phyloP scores from a whole-genome alignment of 2,888 invertebrate genomes.

The Epiblema foenella region DNA sequence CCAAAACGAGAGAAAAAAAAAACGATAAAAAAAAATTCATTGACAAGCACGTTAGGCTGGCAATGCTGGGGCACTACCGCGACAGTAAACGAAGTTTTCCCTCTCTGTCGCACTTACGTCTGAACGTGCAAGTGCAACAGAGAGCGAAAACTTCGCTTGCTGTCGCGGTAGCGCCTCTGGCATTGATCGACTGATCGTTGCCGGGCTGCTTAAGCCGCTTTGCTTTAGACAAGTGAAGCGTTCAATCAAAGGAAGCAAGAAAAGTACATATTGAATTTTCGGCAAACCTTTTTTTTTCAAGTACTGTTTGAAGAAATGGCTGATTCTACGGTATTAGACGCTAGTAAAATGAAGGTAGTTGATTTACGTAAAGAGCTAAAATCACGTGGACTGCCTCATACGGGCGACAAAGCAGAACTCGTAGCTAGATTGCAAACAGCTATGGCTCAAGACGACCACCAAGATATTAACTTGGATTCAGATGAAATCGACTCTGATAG shows the following conservation, averaged over 20 bases:
- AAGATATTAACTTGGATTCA: constrained; percentile 74
- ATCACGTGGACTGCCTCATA: constrained; percentile 88
- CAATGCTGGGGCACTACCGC: too few relatives aligned
- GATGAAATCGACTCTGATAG: constrained; percentile 83
- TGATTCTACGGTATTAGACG: constrained; percentile 61
- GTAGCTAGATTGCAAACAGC: constrained; percentile 89
- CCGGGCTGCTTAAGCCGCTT: too few relatives aligned
- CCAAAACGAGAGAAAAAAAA: too few relatives aligned
- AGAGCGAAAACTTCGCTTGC: too few relatives aligned
- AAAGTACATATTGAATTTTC: not conserved
- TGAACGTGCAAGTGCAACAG: too few relatives aligned
- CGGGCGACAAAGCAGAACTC: constrained; percentile 93
- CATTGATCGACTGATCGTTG: too few relatives aligned
- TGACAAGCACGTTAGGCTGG: too few relatives aligned
- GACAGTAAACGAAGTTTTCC: too few relatives aligned
- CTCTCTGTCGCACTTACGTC: too few relatives aligned
- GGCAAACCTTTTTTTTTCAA: not conserved
- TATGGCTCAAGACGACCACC: constrained; percentile 76
- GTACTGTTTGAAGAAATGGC: constrained; percentile 50
- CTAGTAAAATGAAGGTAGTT: constrained; percentile 88
- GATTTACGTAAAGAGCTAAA: constrained; percentile 94
- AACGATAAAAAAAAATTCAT: too few relatives aligned
- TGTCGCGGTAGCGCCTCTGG: too few relatives aligned
- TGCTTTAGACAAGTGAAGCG: not conserved
- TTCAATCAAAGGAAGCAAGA: too few relatives aligned